Base-by-base conservation (phyloP, 2,888 invertebrate species). In the Periphyllus acericola region DNA sequence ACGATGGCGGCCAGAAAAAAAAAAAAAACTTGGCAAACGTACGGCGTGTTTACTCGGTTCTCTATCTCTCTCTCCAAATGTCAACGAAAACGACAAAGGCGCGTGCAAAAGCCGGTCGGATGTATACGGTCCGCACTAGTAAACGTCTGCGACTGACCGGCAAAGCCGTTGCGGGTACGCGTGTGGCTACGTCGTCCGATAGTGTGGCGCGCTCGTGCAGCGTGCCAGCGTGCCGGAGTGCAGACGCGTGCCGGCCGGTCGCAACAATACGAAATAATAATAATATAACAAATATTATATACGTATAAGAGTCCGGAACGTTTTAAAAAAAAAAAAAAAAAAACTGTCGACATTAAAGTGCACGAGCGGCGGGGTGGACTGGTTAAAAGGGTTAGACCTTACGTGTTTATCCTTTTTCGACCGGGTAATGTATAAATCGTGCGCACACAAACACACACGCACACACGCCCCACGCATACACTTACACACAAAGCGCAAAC, bases 381-480 rank as follows among this genome's bases (percentile, higher is more conserved):
- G 74, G 55, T 34, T 14, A 74, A 74, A 55, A 55, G 55, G 19
- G 55, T 83, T 74, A 74, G 34, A 36, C 55, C 4, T 82, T 36
- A 83, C 83, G 55, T 83, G 74, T 74, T 74, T 60, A 83, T 74
- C 75, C n/a, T 76, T 89, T 34, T 88, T 85, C n/a, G n/a, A 68
- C 80, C 66, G 29, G 17, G 29, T 68, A 40, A 29, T 25, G 60
- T 60, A 36, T 60, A 29, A n/a, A 36, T 36, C 21, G 60, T 60
- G 76, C 21, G 1, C 32, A 1, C 32, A 19, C 46, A 19, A 4
- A 8, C 14, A 55, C 55, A 55, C 55, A 60, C 25, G 8, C 21
- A 21, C 5, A 25, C 60, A 25, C 25, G 8, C n/a, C n/a, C n/a
- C 5, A 60, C 60, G 3, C 60, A 60, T 25, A 25, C 60, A 25